Base-by-base conservation (phyloP, 2,888 invertebrate genomes). In the Sturmia bella region DNA sequence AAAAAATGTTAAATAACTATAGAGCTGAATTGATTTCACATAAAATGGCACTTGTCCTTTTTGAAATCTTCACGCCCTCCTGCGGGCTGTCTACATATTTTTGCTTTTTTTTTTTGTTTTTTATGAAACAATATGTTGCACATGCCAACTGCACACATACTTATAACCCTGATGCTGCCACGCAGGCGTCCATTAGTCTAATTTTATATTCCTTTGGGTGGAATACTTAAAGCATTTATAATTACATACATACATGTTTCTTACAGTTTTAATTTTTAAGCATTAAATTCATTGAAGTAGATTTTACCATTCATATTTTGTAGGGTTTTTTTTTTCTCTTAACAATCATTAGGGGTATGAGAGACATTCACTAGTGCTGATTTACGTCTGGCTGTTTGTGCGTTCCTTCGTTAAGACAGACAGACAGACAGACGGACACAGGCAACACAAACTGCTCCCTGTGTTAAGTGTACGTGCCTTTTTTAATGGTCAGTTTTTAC, bases 261-360 rank as follows among this genome's bases (percentile, higher is more conserved):
- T 57, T 66, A 57, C 57, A 57, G 41, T 41, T 68, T 43, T 43
- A 13, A 52, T n/a, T 75, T 75, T 19, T 52, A 32, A 32, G 84
- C 87, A 87, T 88, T 88, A 89, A 89, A 88, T 85, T 87, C 86
- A 88, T 87, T 88, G 89, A 87, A 87, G 39, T 66, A 48, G 54
- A n/a, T 39, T 17, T 27, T 24, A 41, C 41, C 50, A 32, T 37
- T 41, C 45, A 64, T 41, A 41, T 52, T 41, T 56, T 6, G 12
- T 54, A 76, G 48, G 45, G 39, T 57, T 66, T 27, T 80, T 27
- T 80, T 27, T 32, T 39, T 48, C n/a, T n/a, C 3, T 4, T 4
- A 27, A 32, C 7, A 32, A 37, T 37, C 21, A 37, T 73, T 68
- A 63, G 45, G 61, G 39, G 39, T 54, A 48, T 27, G 37, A 27